phyloP scores from a whole-genome alignment of 2,797 vertebrate genomes.

The Eulemur mongoz region DNA sequence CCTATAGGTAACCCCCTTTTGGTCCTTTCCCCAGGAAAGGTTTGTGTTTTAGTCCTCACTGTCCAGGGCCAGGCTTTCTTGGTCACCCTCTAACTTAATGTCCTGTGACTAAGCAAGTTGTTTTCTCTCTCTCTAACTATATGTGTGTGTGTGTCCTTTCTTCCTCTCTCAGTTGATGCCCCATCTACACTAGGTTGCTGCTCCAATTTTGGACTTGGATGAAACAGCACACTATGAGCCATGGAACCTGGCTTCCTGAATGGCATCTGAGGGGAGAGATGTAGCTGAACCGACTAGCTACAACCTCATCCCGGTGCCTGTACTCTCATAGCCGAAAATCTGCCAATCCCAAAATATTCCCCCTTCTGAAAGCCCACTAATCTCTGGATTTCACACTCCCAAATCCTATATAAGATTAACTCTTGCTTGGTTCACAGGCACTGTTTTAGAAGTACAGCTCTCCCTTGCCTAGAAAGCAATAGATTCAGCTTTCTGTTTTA shows the following conservation, averaged over 20 bases:
- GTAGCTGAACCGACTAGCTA: not conserved
- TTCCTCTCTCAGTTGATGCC: not conserved
- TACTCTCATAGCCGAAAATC: not conserved
- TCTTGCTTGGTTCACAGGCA: not conserved
- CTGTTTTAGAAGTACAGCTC: not conserved
- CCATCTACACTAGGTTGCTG: not conserved
- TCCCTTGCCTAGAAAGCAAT: not conserved
- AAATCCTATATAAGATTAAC: not conserved
- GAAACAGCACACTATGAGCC: not conserved
- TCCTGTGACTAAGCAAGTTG: not conserved
- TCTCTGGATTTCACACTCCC: not conserved
- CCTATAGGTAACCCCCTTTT: not conserved
- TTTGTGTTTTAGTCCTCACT: not conserved
- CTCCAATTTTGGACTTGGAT: not conserved
- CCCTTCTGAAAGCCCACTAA: not conserved
- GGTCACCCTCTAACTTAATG: not conserved
- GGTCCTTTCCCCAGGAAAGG: not conserved
- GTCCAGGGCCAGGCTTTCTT: not conserved
- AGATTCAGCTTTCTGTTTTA: not conserved
- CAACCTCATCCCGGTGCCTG: not conserved
- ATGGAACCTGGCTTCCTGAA: not conserved
- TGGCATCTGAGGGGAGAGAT: not conserved
- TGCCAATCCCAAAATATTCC: not conserved
- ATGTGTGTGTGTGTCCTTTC: too few species aligned
- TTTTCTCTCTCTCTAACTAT: not conserved